Conservation (phyloP, 2,797 vertebrate genomes). For the Carcharodon carcharias region DNA sequence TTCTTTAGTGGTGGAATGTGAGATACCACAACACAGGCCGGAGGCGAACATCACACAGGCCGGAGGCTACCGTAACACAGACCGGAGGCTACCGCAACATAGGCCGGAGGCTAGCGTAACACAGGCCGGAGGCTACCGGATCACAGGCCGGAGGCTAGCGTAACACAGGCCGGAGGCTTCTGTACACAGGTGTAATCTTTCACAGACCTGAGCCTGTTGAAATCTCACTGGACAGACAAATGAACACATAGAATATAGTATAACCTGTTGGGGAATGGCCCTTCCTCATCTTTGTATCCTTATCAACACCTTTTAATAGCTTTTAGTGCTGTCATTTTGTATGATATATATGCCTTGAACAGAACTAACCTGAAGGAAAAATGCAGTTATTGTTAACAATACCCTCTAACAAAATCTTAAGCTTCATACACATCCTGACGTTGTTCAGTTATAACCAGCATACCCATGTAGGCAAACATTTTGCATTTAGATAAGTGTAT, state of each 20-base stretch:
- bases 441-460: background rate
- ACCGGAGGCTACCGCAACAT: too few relatives aligned
- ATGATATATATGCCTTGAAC: background rate
- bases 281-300: background rate
- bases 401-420: background rate
- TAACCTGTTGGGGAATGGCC: background rate
- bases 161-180: too few relatives aligned
- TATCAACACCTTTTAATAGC: background rate
- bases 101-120: too few relatives aligned
- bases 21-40: too few relatives aligned
- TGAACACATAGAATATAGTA: background rate
- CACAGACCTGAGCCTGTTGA: background rate
- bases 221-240: background rate
- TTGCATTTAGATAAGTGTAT: background rate
- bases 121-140: too few relatives aligned
- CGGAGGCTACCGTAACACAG: too few relatives aligned
- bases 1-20: background rate
- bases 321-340: background rate
- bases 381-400: constrained; percentile 2
- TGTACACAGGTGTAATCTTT: too few relatives aligned
- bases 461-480: background rate
- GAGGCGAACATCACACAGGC: too few relatives aligned
- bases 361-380: background rate
- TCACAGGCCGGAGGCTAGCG: too few relatives aligned
- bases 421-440: background rate